phyloP scores from a whole-genome alignment of 2,797 vertebrate genomes.

The Tenualosa thibaudeaui region DNA sequence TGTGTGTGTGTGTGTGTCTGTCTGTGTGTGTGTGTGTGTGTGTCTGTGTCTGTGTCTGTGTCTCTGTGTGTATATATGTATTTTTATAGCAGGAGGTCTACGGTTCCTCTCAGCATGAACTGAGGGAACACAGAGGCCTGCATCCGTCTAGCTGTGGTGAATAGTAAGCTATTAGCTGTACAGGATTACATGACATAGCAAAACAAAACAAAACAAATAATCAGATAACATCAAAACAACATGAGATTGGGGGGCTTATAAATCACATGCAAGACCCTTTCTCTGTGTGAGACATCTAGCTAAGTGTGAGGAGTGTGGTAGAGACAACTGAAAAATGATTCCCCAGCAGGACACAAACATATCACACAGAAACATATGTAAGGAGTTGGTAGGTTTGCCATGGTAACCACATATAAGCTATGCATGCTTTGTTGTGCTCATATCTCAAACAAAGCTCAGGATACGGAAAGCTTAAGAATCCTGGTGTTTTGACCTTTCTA shows the following conservation, averaged over 20 bases:
- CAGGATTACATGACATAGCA: neutral
- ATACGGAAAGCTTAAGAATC: neutral
- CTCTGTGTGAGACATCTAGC: neutral
- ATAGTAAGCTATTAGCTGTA: neutral
- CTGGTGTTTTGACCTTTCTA: neutral
- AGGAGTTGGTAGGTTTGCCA: neutral
- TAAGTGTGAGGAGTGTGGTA: neutral
- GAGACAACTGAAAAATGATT: neutral
- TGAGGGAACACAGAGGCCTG: neutral
- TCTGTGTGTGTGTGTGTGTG: neutral
- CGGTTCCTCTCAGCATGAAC: neutral
- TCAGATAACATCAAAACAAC: neutral
- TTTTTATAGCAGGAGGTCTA: neutral
- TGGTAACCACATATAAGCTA: neutral
- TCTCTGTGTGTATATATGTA: neutral
- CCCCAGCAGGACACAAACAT: neutral
- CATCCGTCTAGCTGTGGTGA: neutral
- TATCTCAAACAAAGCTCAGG: neutral
- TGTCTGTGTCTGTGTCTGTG: neutral
- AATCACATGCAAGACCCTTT: neutral
- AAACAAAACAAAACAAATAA: conserved; percentile 8
- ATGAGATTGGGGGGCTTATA: neutral
- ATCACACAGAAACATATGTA: conserved; percentile 18
- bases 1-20: neutral
- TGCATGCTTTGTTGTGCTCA: neutral